A percentile compares a stretch with the other conserved stretches of the same genome.
phyloP scores from a whole-genome alignment of 1,140 invertebrate species.

The Neodiprion lecontei region DNA sequence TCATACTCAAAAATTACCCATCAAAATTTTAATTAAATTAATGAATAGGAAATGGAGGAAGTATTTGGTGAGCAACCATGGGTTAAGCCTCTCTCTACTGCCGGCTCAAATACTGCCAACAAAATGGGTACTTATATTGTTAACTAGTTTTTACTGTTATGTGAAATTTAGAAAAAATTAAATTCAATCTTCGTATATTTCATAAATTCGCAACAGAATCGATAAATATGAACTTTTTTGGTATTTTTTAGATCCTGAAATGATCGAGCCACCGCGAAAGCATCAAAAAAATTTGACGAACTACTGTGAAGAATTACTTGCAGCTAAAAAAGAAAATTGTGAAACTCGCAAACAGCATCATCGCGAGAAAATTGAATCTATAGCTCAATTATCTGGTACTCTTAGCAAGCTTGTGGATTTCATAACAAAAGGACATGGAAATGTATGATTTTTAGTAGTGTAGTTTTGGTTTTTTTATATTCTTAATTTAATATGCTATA shows the following conservation, averaged over 20 bases:
- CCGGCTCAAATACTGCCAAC: too few relatives aligned
- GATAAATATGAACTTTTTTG: neutral
- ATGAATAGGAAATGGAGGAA: too few relatives aligned
- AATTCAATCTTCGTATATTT: too few relatives aligned
- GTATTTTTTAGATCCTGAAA: neutral
- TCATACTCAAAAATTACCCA: too few relatives aligned
- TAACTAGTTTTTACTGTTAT: neutral
- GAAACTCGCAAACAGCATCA: conserved; percentile 5
- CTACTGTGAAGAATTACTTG: conserved; percentile 13
- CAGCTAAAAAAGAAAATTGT: conserved; percentile 10
- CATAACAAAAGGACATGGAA: neutral
- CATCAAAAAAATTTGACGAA: conserved; percentile 8
- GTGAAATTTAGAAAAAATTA: too few relatives aligned
- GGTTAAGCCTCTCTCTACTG: too few relatives aligned
- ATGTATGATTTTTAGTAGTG: neutral
- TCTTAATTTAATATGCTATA: too few relatives aligned
- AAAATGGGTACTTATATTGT: neutral
- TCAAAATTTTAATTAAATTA: too few relatives aligned
- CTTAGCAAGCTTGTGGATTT: conserved; percentile 7
- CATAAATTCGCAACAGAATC: too few relatives aligned
- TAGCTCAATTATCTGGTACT: conserved; percentile 7
- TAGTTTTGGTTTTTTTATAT: too few relatives aligned
- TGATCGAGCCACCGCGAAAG: conserved; percentile 8
- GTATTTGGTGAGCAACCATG: too few relatives aligned
- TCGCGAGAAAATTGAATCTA: conserved; percentile 8